phyloP scores from a whole-genome alignment of 2,113 vertebrate species.

The Mixornis gularis region DNA sequence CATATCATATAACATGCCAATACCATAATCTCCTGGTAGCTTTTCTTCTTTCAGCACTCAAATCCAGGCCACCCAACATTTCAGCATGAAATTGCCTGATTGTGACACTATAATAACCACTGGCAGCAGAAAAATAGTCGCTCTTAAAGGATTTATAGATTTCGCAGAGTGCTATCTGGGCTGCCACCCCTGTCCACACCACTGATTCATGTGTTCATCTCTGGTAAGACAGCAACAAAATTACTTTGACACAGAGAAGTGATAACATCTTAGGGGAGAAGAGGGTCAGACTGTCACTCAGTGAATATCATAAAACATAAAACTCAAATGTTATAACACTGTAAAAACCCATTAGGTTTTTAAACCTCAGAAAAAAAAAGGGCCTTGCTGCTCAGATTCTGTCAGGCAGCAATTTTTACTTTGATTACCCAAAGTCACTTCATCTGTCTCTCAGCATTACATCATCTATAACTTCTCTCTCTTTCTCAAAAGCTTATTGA shows the following conservation, averaged over 20 bases:
- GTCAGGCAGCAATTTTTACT: conserved; percentile 63
- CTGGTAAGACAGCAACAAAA: conserved; percentile 63
- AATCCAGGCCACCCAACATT: not conserved
- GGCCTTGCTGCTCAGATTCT: conserved; percentile 46
- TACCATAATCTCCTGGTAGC: not conserved
- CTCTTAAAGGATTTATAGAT: conserved; percentile 61
- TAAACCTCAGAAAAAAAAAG: conserved; percentile 54
- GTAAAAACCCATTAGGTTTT: conserved; percentile 60
- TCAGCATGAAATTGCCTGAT: conserved; percentile 46
- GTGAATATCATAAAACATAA: conserved; percentile 55
- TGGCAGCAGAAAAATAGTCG: conserved; percentile 21
- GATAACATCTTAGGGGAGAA: conserved; percentile 60
- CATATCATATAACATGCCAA: not conserved
- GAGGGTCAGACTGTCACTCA: conserved; percentile 48
- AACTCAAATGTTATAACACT: conserved; percentile 22
- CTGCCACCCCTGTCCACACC: conserved; percentile 56
- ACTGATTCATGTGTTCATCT: conserved; percentile 69
- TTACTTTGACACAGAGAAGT: conserved; percentile 63
- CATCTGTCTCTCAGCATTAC: conserved; percentile 56
- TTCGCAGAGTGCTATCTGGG: conserved; percentile 38
- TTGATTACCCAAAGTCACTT: conserved; percentile 62
- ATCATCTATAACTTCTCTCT: not conserved
- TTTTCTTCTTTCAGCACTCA: not conserved
- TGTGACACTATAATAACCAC: conserved; percentile 15
- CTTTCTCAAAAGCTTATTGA: conserved; percentile 40